phyloP scores from a whole-genome alignment of 2,888 invertebrate species.

The Lacanobia oleracea region DNA sequence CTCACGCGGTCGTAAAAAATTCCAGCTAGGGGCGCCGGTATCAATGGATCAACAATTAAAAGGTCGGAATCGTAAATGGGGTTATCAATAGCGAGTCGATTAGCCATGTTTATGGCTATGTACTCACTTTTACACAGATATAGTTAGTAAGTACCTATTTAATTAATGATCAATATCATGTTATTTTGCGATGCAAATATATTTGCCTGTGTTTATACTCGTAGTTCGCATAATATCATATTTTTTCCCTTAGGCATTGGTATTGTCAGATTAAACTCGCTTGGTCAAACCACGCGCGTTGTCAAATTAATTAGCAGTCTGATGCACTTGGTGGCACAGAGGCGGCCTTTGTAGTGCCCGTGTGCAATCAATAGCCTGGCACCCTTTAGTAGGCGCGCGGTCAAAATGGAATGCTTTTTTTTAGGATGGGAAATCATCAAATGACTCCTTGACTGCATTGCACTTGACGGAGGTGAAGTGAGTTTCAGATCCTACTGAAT shows the following conservation, averaged over 20 bases:
- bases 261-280: not conserved
- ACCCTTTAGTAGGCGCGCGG: no score
- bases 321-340: not conserved
- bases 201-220: not conserved
- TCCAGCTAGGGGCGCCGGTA: slow-evolving; percentile 27
- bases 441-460: no score
- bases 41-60: slow-evolving; percentile 41
- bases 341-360: no score
- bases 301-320: no score
- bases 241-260: not conserved
- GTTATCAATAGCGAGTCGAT: slow-evolving; percentile 45
- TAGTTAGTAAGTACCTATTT: not conserved
- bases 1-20: slow-evolving; percentile 13
- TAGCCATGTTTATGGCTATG: slow-evolving; percentile 27
- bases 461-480: no score
- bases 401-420: no score
- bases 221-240: not conserved
- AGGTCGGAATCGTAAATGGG: slow-evolving; percentile 50
- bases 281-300: no score
- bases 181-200: not conserved
- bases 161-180: not conserved
- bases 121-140: not conserved
- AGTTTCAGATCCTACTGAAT: no score
- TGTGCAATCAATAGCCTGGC: no score
- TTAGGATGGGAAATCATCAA: no score